phyloP scores from a whole-genome alignment of 2,797 vertebrate genomes.

The Poecilia picta region DNA sequence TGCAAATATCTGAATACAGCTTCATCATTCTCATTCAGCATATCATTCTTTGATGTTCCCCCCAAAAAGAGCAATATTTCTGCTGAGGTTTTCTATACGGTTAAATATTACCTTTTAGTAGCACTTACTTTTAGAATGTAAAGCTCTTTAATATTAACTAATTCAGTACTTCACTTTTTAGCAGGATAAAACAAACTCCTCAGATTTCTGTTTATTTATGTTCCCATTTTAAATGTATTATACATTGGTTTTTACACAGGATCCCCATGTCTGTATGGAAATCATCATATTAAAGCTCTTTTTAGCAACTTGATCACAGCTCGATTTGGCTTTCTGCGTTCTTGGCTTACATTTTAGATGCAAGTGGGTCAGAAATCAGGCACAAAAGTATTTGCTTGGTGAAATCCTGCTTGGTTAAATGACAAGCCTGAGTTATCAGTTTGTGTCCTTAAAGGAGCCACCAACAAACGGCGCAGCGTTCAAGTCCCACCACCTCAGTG shows the following conservation, averaged over 20 bases:
- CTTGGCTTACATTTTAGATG: neutral
- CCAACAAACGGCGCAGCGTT: slow-evolving; percentile 49
- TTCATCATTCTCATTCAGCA: neutral
- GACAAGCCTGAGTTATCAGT: slow-evolving; percentile 23
- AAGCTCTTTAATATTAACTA: slow-evolving; percentile 20
- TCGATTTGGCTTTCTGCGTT: neutral
- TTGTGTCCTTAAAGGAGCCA: slow-evolving; percentile 46
- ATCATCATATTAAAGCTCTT: neutral
- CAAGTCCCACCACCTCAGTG: slow-evolving; percentile 47
- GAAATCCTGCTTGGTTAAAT: slow-evolving; percentile 21
- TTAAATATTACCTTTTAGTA: slow-evolving; percentile 12
- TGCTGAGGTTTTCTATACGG: neutral
- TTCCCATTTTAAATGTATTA: neutral
- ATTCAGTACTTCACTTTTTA: neutral
- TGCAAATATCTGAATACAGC: slow-evolving; percentile 2
- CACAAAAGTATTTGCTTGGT: slow-evolving; percentile 41
- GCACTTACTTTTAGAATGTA: slow-evolving; percentile 53
- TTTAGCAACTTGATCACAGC: neutral
- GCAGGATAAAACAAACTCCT: neutral
- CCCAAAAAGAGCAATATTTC: neutral
- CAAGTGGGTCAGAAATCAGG: slow-evolving; percentile 5
- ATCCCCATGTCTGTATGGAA: neutral
- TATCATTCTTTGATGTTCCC: neutral
- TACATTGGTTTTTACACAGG: neutral
- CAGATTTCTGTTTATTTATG: neutral